phyloP scores from a whole-genome alignment of 2,888 invertebrate genomes.

The Drosophila peninsularis region DNA sequence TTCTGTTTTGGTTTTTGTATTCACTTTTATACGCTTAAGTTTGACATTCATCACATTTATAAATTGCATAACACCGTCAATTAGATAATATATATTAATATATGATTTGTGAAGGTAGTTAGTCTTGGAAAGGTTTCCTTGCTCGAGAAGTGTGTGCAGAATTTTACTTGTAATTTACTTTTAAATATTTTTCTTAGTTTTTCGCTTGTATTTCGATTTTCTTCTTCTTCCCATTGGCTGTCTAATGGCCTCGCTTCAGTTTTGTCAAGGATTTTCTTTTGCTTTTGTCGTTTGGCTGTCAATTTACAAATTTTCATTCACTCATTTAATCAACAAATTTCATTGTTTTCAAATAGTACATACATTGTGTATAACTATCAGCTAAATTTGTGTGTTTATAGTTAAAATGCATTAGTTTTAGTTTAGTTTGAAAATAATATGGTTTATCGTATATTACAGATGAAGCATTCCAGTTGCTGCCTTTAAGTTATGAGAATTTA shows the following conservation, averaged over 20 bases:
- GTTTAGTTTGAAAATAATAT: constrained; percentile 59
- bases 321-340: constrained; percentile 4
- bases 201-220: constrained; percentile 4
- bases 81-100: constrained; percentile 69
- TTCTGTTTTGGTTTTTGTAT: constrained; percentile 32
- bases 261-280: constrained; percentile 2
- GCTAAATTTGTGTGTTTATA: constrained; percentile 47
- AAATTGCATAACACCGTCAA: constrained; percentile 79
- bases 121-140: constrained; percentile 76
- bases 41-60: constrained; percentile 81
- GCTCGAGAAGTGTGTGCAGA: constrained; percentile 70
- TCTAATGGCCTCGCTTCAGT: neutral
- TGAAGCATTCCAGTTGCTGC: constrained; percentile 62
- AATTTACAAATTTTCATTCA: constrained; percentile 48
- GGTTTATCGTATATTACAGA: constrained; percentile 69
- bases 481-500: constrained; percentile 70
- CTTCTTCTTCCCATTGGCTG: constrained; percentile 22
- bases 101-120: constrained; percentile 79
- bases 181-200: constrained; percentile 16
- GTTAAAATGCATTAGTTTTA: constrained; percentile 67
- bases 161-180: constrained; percentile 25
- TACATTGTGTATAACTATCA: constrained; percentile 41
- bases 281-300: constrained; percentile 43
- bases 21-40: constrained; percentile 69
- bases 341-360: constrained; percentile 21